A percentile compares a stretch with the other conserved stretches of the same genome.
phyloP scores from a whole-genome alignment of 1,140 invertebrate genomes.

The Platorchestia sp. region DNA sequence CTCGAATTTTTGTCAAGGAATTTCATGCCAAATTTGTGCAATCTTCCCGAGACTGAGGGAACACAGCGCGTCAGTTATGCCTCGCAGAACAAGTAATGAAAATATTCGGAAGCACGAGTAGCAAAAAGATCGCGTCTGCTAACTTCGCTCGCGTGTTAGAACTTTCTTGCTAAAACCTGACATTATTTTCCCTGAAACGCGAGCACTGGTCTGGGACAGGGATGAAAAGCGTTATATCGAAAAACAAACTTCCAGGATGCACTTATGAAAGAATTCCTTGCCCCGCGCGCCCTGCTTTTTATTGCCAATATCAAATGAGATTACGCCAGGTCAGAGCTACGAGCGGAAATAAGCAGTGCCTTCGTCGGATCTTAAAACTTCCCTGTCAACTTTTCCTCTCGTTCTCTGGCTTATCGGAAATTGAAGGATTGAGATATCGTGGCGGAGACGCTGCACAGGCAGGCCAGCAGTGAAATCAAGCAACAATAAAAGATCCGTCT shows the following conservation, averaged over 20 bases:
- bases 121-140: not conserved
- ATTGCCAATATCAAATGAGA: conserved; percentile 25
- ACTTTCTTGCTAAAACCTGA: not conserved
- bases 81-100: not conserved
- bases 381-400: not conserved
- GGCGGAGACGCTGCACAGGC: too few relatives aligned
- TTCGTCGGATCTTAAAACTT: not conserved
- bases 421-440: not conserved
- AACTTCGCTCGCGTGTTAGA: not conserved
- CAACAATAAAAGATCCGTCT: not conserved
- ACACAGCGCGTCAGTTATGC: not conserved
- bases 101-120: not conserved
- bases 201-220: not conserved
- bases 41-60: not conserved
- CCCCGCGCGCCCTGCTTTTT: not conserved
- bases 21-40: too few relatives aligned
- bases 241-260: not conserved
- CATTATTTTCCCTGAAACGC: not conserved
- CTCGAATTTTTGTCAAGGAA: too few relatives aligned
- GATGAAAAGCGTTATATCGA: not conserved
- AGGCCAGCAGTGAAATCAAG: not conserved
- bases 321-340: conserved; percentile 18
- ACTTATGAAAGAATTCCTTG: conserved; percentile 5
- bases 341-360: conserved; percentile 32
- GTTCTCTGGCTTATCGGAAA: not conserved